Percentiles rank a stretch among this genome's conserved stretches.
These are phyloP conservation scores for Coccyzus lansbergi DNA, from an alignment of 2,797 vertebrate species.

Conservation along the genomic window DNA sequence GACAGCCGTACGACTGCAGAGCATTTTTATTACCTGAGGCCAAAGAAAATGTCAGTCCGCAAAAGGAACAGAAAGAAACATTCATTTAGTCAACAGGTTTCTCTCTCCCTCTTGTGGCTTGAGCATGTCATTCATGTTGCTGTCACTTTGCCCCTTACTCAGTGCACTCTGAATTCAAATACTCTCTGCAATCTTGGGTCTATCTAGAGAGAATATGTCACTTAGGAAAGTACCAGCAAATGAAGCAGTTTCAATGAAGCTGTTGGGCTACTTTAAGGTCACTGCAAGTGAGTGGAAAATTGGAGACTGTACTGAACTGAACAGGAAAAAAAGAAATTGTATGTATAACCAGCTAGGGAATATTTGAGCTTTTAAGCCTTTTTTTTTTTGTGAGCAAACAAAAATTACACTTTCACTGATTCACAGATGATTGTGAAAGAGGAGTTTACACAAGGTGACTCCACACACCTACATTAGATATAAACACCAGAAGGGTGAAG, in stretches of 20 bases:
- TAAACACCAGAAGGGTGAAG: background rate
- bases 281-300: slow-evolving; percentile 54
- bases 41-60: background rate
- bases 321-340: slow-evolving; percentile 53
- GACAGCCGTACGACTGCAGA: background rate
- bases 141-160: background rate
- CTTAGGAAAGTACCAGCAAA: background rate
- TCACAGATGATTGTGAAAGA: background rate
- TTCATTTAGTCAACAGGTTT: background rate
- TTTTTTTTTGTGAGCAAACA: background rate
- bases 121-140: background rate
- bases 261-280: slow-evolving; percentile 58
- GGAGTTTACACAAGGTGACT: background rate
- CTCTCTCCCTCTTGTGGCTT: slow-evolving; percentile 39
- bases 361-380: slow-evolving; percentile 14
- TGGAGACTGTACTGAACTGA: slow-evolving; percentile 20
- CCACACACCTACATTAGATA: background rate
- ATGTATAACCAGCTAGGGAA: slow-evolving; percentile 31
- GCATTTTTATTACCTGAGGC: background rate
- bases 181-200: rapidly evolving
- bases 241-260: slow-evolving; percentile 48
- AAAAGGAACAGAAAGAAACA: background rate
- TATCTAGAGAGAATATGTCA: background rate
- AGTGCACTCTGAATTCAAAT: rapidly evolving
- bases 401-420: background rate